Evolutionary conservation across 2,888 invertebrate species (phyloP).

Genomic region (Cabera pusaria): DNA sequence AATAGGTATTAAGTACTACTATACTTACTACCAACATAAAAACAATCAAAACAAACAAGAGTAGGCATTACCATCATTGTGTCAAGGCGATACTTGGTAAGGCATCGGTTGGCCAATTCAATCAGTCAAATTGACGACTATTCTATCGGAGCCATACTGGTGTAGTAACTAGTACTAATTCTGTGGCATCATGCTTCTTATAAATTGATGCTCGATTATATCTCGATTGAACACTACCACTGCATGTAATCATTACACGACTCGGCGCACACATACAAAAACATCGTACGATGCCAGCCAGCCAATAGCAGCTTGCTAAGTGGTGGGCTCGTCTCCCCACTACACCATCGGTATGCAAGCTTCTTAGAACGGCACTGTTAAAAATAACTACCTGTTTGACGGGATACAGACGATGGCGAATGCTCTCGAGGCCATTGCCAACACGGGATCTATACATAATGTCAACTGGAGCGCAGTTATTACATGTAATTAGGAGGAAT

Average conservation of each 20-base stretch:
- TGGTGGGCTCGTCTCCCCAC: slow-evolving; percentile 81
- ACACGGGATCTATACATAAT: slow-evolving; percentile 39
- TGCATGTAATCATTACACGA: slow-evolving; percentile 45
- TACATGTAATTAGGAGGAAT: no score
- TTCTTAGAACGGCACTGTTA: slow-evolving; percentile 75
- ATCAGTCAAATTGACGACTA: slow-evolving; percentile 60
- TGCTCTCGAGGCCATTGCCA: slow-evolving; percentile 65
- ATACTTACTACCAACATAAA: no score
- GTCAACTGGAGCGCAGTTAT: slow-evolving; percentile 23
- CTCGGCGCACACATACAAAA: slow-evolving; percentile 60
- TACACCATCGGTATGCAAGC: slow-evolving; percentile 67
- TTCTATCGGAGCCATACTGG: no score
- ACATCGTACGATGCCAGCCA: slow-evolving; percentile 73
- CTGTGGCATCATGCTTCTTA: no score
- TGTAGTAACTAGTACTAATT: slow-evolving; percentile 48
- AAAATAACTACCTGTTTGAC: slow-evolving; percentile 78
- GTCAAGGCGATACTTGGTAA: slow-evolving; percentile 70
- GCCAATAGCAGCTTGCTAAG: slow-evolving; percentile 62
- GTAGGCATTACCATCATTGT: slow-evolving; percentile 43
- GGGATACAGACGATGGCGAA: slow-evolving; percentile 55
- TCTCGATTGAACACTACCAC: slow-evolving; percentile 57
- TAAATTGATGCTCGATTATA: slow-evolving; percentile 70
- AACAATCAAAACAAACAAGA: slow-evolving; percentile 43
- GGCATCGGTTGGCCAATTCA: slow-evolving; percentile 67
- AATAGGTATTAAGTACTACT: no score